These are phyloP conservation scores for Oreocharis arfaki DNA, from an alignment of 2,113 vertebrate genomes.

Conservation along the genomic window DNA sequence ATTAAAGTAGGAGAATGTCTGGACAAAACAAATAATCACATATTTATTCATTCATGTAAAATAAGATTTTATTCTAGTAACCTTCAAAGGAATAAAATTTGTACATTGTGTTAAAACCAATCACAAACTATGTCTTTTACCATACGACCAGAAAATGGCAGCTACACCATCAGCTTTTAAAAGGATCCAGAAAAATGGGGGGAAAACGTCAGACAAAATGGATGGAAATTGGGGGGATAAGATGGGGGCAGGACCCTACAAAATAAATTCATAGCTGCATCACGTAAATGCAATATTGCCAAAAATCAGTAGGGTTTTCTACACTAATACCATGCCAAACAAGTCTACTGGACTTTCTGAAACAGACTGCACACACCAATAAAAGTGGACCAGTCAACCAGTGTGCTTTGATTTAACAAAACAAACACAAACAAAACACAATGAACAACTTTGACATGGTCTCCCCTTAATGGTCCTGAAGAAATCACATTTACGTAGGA, in stretches of 20 bases:
- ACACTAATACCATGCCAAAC: background rate
- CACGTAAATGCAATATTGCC: background rate
- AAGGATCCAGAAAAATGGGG: background rate
- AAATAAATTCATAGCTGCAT: background rate
- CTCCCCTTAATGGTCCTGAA: background rate
- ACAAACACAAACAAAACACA: background rate
- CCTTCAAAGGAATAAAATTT: background rate
- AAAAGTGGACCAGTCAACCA: background rate
- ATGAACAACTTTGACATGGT: accelerated
- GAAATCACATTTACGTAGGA: background rate
- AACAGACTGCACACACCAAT: background rate
- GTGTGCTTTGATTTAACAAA: background rate
- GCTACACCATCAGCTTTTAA: background rate
- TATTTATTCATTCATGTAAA: background rate
- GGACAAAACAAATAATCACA: background rate
- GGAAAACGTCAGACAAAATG: background rate
- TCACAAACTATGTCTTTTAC: background rate
- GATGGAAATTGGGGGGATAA: background rate
- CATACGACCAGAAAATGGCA: background rate
- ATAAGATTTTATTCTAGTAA: background rate
- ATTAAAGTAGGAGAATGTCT: background rate
- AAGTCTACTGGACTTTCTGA: background rate
- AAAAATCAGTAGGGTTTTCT: background rate
- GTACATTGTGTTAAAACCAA: background rate
- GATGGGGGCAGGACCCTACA: accelerated